phyloP scores from a whole-genome alignment of 2,888 invertebrate genomes.

The Rotaria macrura region DNA sequence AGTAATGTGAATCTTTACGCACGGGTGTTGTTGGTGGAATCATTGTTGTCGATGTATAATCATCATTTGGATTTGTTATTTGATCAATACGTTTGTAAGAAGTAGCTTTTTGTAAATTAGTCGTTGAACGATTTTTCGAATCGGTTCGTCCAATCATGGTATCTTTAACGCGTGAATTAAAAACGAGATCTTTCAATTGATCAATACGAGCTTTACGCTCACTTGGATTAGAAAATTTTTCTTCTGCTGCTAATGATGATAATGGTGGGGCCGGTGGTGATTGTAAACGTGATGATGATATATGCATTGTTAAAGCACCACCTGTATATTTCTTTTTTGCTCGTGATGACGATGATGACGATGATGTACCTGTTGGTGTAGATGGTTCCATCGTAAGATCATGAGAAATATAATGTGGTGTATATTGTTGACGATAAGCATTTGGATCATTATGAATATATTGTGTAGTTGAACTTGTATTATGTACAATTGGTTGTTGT shows the following conservation, averaged over 20 bases:
- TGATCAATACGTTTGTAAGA: constrained; percentile 19
- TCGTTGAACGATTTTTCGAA: constrained; percentile 9
- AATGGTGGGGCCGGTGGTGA: neutral
- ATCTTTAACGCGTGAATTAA: constrained; percentile 12
- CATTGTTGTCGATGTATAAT: neutral
- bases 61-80: neutral
- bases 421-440: neutral
- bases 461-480: neutral
- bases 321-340: neutral
- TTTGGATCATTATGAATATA: neutral
- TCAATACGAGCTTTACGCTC: constrained; percentile 22
- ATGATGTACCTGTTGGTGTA: too few species aligned
- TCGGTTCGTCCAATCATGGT: constrained; percentile 16
- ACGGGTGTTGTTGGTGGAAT: neutral
- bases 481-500: neutral
- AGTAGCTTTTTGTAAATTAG: neutral
- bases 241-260: neutral
- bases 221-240: constrained; percentile 13
- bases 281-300: neutral
- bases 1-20: constrained; percentile 18
- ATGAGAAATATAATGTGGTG: neutral
- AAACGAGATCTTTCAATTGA: constrained; percentile 21
- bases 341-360: neutral
- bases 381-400: neutral
- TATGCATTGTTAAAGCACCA: neutral